Evolutionary conservation across 1,140 invertebrate species (phyloP).

Genomic region (Ceratina japonica): DNA sequence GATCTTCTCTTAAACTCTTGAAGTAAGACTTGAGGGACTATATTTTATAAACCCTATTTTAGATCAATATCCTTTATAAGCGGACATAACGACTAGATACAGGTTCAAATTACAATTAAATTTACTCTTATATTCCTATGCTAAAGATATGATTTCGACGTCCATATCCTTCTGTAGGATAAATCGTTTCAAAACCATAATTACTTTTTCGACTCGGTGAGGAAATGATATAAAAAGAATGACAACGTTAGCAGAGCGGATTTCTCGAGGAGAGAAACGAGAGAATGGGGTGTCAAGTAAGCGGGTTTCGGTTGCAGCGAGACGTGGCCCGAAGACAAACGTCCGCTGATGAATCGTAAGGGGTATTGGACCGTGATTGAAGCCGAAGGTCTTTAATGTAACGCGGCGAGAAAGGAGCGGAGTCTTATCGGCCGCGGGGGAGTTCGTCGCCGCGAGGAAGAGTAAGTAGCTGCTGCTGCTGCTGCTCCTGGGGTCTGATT

Average conservation of each 20-base stretch:
- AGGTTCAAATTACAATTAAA: too few relatives aligned
- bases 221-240: not conserved
- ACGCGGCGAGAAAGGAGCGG: slow-evolving; percentile 6
- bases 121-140: too few relatives aligned
- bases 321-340: slow-evolving; percentile 15
- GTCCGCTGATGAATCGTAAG: slow-evolving; percentile 13
- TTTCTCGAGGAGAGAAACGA: not conserved
- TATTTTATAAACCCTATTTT: too few relatives aligned
- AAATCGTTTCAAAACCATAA: too few relatives aligned
- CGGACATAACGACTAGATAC: too few relatives aligned
- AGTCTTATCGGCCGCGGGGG: slow-evolving; percentile 41
- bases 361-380: slow-evolving; percentile 21
- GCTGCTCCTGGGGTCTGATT: slow-evolving; percentile 26
- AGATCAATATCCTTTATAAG: too few relatives aligned
- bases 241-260: not conserved
- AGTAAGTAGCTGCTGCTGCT: slow-evolving; percentile 39
- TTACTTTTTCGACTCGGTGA: too few relatives aligned
- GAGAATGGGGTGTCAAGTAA: not conserved
- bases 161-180: too few relatives aligned
- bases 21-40: too few relatives aligned
- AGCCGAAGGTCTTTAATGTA: slow-evolving; percentile 36
- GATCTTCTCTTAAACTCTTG: too few relatives aligned
- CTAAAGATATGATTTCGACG: too few relatives aligned
- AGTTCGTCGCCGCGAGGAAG: slow-evolving; percentile 16
- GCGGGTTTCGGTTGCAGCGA: not conserved